Evolutionary conservation across 37 sponge, comb jelly and placozoan genomes (phyloP).

Genomic region (Beroe ovata): DNA sequence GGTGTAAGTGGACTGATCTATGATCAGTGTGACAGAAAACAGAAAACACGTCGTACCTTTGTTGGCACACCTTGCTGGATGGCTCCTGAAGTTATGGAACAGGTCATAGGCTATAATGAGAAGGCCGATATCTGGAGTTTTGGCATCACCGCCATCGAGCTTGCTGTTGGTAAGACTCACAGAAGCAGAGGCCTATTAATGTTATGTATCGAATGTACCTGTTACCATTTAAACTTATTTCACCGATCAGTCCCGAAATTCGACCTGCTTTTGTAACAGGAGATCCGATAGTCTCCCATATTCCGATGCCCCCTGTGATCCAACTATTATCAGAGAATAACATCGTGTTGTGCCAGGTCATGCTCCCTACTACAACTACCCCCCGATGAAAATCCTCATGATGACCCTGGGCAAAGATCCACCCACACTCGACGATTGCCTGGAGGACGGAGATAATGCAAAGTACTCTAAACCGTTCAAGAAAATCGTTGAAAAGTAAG

Average conservation of each 20-base stretch:
- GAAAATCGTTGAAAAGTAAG: slow-evolving; percentile 83
- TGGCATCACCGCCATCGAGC: slow-evolving; percentile 92
- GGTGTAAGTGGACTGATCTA: slow-evolving; percentile 89
- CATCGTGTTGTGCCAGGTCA: too few species aligned
- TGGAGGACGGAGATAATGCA: slow-evolving; percentile 69
- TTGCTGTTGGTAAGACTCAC: slow-evolving; percentile 75
- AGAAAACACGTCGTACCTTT: slow-evolving; percentile 83
- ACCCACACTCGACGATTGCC: slow-evolving; percentile 83
- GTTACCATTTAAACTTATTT: too few species aligned
- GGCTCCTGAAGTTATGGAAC: slow-evolving; percentile 86
- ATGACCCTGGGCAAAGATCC: slow-evolving; percentile 93
- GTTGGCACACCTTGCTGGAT: slow-evolving; percentile 99
- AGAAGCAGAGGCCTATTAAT: too few species aligned
- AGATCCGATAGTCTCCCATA: too few species aligned
- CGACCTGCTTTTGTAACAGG: too few species aligned
- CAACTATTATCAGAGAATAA: too few species aligned
- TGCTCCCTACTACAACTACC: slow-evolving; percentile 97
- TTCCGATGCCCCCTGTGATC: too few species aligned
- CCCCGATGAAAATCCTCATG: slow-evolving; percentile 97
- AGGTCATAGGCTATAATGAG: slow-evolving; percentile 72
- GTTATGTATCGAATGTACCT: too few species aligned
- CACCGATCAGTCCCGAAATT: too few species aligned
- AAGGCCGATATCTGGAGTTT: slow-evolving; percentile 90
- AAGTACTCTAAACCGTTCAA: slow-evolving; percentile 89
- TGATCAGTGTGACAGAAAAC: slow-evolving; percentile 70